Percentiles rank a stretch among this genome's conserved stretches.
Conservation (phyloP, 2,888 invertebrate genomes). For the Blomia tropicalis region DNA sequence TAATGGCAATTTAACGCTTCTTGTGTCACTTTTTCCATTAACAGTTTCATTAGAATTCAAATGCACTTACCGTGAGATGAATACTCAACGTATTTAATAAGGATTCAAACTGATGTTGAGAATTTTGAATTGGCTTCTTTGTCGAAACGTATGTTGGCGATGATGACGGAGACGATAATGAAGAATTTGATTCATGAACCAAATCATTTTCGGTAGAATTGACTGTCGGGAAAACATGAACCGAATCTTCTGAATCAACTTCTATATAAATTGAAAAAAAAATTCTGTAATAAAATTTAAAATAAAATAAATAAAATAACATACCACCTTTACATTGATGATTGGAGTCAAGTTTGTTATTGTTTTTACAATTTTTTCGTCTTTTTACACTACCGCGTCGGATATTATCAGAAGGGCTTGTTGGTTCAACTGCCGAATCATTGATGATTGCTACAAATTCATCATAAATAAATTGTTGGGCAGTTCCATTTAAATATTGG, state of each 20-base stretch:
- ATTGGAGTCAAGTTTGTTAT: background rate
- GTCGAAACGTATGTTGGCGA: background rate
- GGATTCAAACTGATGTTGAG: conserved; percentile 1
- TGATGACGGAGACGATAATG: conserved; percentile 1
- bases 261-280: background rate
- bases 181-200: too few species aligned
- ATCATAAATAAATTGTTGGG: background rate
- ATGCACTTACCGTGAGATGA: conserved; percentile 5
- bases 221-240: background rate
- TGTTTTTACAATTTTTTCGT: background rate
- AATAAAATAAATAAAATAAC: background rate
- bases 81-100: background rate
- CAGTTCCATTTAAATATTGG: background rate
- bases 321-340: background rate
- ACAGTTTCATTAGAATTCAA: background rate
- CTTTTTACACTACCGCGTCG: background rate
- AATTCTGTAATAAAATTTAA: background rate
- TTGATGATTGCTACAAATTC: background rate
- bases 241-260: conserved; percentile 1
- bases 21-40: background rate
- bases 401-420: background rate
- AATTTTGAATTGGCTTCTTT: background rate
- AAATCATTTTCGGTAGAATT: background rate
- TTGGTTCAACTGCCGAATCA: background rate
- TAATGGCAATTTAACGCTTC: background rate